A percentile compares a stretch with the other conserved stretches of the same genome.
These are phyloP conservation scores for Pseudotriccus pelzelni DNA, from an alignment of 2,797 vertebrate genomes.

Conservation along the genomic window DNA sequence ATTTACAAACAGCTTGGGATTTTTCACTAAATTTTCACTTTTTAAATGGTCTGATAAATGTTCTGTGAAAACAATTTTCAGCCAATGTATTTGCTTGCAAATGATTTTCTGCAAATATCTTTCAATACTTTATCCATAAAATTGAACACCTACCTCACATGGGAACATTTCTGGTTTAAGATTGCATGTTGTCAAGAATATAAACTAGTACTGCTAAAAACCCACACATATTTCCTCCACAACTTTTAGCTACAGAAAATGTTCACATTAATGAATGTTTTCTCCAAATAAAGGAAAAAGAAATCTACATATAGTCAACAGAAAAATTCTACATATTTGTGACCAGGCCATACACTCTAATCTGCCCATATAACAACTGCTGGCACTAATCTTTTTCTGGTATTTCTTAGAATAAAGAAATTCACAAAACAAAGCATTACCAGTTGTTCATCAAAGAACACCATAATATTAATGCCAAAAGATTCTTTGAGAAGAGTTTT, in stretches of 20 bases:
- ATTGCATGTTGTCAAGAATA: background rate
- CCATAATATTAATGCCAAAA: background rate
- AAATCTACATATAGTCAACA: background rate
- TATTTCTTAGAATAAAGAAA: background rate
- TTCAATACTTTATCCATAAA: slow-evolving; percentile 61
- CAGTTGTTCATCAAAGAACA: background rate
- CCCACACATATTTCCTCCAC: background rate
- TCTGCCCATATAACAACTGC: background rate
- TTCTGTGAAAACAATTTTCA: slow-evolving; percentile 67
- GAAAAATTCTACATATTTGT: background rate
- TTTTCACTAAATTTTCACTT: slow-evolving; percentile 70
- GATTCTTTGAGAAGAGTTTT: background rate
- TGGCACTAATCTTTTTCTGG: background rate
- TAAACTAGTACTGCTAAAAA: background rate
- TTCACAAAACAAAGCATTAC: background rate
- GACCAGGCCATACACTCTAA: background rate
- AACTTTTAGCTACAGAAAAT: background rate
- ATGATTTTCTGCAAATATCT: slow-evolving; percentile 51
- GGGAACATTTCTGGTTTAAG: slow-evolving; percentile 24
- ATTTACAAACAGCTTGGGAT: slow-evolving; percentile 64
- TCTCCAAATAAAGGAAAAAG: slow-evolving; percentile 13
- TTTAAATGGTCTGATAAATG: slow-evolving; percentile 63
- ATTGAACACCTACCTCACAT: slow-evolving; percentile 48
- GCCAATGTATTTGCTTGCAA: slow-evolving; percentile 34
- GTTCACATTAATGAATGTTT: background rate